phyloP scores from a whole-genome alignment of 2,888 invertebrate genomes.

The Pyrrhosoma nymphula region DNA sequence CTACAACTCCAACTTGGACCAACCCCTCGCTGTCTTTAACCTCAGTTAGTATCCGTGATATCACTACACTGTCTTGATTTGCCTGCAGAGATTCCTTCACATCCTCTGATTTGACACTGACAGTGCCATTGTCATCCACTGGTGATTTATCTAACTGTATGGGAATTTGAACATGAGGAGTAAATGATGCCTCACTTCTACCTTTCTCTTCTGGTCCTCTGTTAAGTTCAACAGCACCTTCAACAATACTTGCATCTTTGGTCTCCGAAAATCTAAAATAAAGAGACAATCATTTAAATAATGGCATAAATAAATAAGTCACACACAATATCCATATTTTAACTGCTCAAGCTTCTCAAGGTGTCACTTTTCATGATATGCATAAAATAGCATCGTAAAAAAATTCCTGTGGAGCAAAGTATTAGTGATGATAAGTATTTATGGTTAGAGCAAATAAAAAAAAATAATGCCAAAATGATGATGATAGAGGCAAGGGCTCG shows the following conservation, averaged over 20 bases:
- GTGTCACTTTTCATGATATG: no score
- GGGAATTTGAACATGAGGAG: slow-evolving; percentile 17
- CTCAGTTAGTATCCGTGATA: slow-evolving; percentile 6
- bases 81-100: background rate
- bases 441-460: no score
- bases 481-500: no score
- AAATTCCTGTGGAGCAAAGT: no score
- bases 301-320: no score
- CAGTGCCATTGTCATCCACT: background rate
- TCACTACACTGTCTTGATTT: background rate
- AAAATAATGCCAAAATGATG: no score
- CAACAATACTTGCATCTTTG: slow-evolving; percentile 47
- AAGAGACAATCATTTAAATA: background rate
- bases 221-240: slow-evolving; percentile 35
- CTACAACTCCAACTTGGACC: background rate
- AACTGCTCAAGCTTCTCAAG: no score
- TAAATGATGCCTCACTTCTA: background rate
- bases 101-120: background rate
- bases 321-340: no score
- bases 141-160: background rate
- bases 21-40: slow-evolving; percentile 22
- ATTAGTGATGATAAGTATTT: no score
- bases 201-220: slow-evolving; percentile 35
- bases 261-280: slow-evolving; percentile 10
- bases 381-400: no score